Evolutionary conservation across 2,888 invertebrate genomes (phyloP), one percentile per base, ranked within the genome.

Genomic region (Hofmannophila pseudospretella): DNA sequence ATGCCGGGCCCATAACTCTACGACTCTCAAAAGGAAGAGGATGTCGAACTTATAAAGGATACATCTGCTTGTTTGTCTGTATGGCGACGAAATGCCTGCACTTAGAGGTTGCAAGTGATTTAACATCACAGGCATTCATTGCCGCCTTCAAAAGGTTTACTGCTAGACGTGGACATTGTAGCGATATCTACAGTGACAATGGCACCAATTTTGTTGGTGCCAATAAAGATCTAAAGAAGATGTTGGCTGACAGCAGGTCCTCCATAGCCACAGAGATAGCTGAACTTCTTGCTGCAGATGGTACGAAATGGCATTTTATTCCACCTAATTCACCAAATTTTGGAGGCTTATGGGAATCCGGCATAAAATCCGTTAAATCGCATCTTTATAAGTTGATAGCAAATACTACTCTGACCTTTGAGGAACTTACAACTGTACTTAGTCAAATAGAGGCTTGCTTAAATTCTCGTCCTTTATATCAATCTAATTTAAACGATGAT

Each of bases 401-500:
- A 13, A 23, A 30, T 7, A n/a, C 22, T 12, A 8, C 13, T 4
- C n/a, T 49, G 1, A 45, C 39, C 1, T 49, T 36, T 10, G 45
- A 43, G 25, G 39, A 46, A 19, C 26, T 46, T 14, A 32, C 23
- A n/a, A 42, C 45, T 13, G 27, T 39, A 7, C 22, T 47, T 28
- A 14, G 7, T 3, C 41, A 48, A 32, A 45, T 54, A 5, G 59
- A 61, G 33, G 51, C 47, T 2, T 32, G 53, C 2, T 36, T 59
- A n/a, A 62, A 62, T 32, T 56, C 55, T 1, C 40, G 60, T 8
- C 58, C 58, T 2, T 10, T 61, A 4, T n/a, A n/a, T n/a, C n/a
- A n/a, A n/a, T n/a, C n/a, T n/a, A n/a, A n/a, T n/a, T n/a, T n/a
- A n/a, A n/a, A n/a, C n/a, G n/a, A n/a, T n/a, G n/a, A n/a, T n/a